Evolutionary conservation across 2,888 invertebrate genomes (phyloP), one percentile per base, ranked within the genome.

Genomic region (Pseudococcus longispinus): DNA sequence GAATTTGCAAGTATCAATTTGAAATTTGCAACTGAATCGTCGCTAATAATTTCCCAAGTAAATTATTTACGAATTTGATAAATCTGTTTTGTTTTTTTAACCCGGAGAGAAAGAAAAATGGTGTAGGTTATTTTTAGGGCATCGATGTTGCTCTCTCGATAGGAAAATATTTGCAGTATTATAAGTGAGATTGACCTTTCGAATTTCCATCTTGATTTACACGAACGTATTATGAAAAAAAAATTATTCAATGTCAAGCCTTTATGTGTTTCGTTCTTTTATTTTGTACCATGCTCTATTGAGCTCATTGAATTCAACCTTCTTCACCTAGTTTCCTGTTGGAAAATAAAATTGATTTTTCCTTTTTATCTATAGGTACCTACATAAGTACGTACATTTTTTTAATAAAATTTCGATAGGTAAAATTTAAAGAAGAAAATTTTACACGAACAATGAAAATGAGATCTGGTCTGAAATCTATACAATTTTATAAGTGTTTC

Each of bases 181-280:
- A 65, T 65, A 26, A 65, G 26, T 65, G 26, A 15, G 26, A 65
- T 65, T 65, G 65, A 65, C 65, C 65, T 65, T 65, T 65, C 15
- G 26, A 65, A 65, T 65, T 65, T 65, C 65, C 2, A 26, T 65
- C 65, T 65, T 65, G 65, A 65, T 65, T 65, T 65, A 65, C 13
- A n/a, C 11, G 11, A 26, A 65, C 2, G 65, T 65, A 65, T 65
- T 26, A 65, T 26, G 20, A 65, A 65, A 26, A 65, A 60, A 65
- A 65, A 65, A 26, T 65, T 65, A 65, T 65, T 65, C 65, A 65
- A 26, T 65, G 23, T 65, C 65, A 65, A 23, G 65, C 20, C 65
- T 65, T 65, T 26, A 26, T 26, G 65, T 15, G 65, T 65, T 65
- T 65, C 65, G 11, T 65, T 65, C 26, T 65, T 15, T 65, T 65